Evolutionary conservation across 1,140 invertebrate species (phyloP).

Genomic region (Oryctes rhinoceros): DNA sequence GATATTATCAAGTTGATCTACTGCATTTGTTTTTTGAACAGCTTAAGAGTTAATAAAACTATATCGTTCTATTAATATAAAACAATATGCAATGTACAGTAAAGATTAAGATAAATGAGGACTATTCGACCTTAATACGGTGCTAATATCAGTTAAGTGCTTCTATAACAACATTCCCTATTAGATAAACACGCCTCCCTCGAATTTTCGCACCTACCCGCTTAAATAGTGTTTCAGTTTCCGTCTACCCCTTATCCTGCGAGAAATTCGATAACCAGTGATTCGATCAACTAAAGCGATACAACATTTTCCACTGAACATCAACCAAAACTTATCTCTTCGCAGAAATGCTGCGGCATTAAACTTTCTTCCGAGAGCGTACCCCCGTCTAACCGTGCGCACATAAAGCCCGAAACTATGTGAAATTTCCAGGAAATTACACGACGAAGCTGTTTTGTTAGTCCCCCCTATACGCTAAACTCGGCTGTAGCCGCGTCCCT

Average conservation of each 20-base stretch:
- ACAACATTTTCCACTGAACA: neutral
- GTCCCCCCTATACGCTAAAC: slow-evolving; percentile 1
- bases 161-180: too few relatives aligned
- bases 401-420: slow-evolving; percentile 25
- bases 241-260: too few relatives aligned
- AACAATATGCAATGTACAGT: too few relatives aligned
- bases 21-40: too few relatives aligned
- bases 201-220: neutral
- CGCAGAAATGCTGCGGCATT: neutral
- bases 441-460: neutral
- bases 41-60: too few relatives aligned
- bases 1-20: too few relatives aligned
- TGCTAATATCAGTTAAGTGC: too few relatives aligned
- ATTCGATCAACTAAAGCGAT: neutral
- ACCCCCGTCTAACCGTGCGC: neutral
- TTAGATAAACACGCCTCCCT: too few relatives aligned
- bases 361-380: slow-evolving; percentile 1
- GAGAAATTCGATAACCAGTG: neutral
- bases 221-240: neutral
- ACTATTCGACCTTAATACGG: too few relatives aligned
- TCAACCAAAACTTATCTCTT: neutral
- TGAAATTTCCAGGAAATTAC: slow-evolving; percentile 19
- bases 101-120: too few relatives aligned
- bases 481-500: neutral
- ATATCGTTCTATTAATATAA: too few relatives aligned